phyloP scores from a whole-genome alignment of 2,888 invertebrate species.

The Drosophila neoperkinsi region DNA sequence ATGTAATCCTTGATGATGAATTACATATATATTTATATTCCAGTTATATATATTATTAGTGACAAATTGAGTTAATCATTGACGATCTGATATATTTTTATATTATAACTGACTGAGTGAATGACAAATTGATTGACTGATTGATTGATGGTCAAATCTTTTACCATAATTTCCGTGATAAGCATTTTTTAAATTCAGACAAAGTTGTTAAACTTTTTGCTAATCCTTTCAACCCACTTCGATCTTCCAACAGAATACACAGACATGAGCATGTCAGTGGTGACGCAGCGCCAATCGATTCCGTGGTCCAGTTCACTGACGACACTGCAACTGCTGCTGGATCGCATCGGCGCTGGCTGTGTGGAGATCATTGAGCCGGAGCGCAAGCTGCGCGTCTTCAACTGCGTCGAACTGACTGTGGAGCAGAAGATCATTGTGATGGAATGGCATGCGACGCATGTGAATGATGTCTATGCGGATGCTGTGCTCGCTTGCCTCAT shows the following conservation, averaged over 20 bases:
- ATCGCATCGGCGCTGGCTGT: slow-evolving; percentile 90
- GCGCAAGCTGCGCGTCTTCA: slow-evolving; percentile 92
- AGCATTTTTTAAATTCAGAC: neutral
- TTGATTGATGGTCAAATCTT: neutral
- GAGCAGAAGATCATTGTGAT: slow-evolving; percentile 93
- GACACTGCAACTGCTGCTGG: slow-evolving; percentile 90
- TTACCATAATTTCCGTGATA: neutral
- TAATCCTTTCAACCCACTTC: neutral
- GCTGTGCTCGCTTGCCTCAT: slow-evolving; percentile 95
- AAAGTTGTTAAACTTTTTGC: neutral
- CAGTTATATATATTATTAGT: too few relatives aligned
- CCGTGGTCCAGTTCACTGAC: slow-evolving; percentile 89
- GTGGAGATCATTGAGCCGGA: slow-evolving; percentile 90
- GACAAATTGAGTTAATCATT: too few relatives aligned
- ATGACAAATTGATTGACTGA: too few relatives aligned
- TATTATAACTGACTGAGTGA: neutral
- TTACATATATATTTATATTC: too few relatives aligned
- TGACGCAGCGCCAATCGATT: slow-evolving; percentile 96
- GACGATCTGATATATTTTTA: neutral
- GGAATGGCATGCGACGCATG: slow-evolving; percentile 98
- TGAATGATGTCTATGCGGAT: slow-evolving; percentile 99
- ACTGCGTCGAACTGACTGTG: slow-evolving; percentile 92
- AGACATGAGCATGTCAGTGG: slow-evolving; percentile 96
- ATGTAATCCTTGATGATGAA: neutral
- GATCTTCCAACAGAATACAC: slow-evolving; percentile 89